Percentiles rank a stretch among this genome's conserved stretches.
Evolutionary conservation across 1,140 invertebrate genomes (phyloP).

Genomic region (honey bee (Apis mellifera)): Amel_HAv3.1 CM009931.2:9810501-9811000

Average conservation of each 20-base stretch:
- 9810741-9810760: too few relatives aligned
- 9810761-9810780: neutral
- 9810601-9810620: too few relatives aligned
- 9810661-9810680: too few relatives aligned
- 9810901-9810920: neutral
- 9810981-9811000: neutral
- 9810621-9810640: too few relatives aligned
- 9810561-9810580: too few relatives aligned
- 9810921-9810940: neutral
- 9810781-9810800: neutral
- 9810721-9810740: neutral
- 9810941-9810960: neutral
- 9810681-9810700: neutral
- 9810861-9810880: neutral
- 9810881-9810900: constrained; percentile 2
- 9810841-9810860: neutral
- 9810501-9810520: too few relatives aligned
- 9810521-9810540: too few relatives aligned
- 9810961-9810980: neutral
- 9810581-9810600: too few relatives aligned
- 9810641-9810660: too few relatives aligned
- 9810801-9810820: neutral
- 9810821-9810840: too few relatives aligned
- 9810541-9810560: too few relatives aligned
- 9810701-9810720: neutral